A percentile compares a stretch with the other conserved stretches of the same genome.
Conservation (phyloP, 1,140 invertebrate species). For the Microplitis mediator region DNA sequence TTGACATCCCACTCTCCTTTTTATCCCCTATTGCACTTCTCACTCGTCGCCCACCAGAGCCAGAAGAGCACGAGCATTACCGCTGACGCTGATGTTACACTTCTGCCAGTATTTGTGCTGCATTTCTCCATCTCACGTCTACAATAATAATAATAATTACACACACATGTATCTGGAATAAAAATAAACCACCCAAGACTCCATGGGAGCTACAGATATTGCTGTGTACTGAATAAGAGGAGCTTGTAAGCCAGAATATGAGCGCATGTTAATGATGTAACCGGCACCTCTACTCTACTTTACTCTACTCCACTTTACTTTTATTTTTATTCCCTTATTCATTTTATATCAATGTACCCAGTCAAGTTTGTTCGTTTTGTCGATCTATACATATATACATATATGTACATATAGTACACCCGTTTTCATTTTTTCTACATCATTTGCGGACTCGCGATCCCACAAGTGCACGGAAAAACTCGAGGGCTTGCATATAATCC, state of each 20-base stretch:
- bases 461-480: conserved; percentile 1
- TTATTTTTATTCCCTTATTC: background rate
- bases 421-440: conserved; percentile 64
- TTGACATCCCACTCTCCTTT: conserved; percentile 51
- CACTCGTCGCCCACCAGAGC: background rate
- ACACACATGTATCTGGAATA: background rate
- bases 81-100: background rate
- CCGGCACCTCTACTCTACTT: background rate
- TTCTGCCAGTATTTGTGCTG: background rate
- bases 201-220: too few species aligned
- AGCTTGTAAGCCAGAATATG: conserved; percentile 46
- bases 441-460: conserved; percentile 53
- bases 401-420: conserved; percentile 9
- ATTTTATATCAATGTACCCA: background rate
- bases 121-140: too few species aligned
- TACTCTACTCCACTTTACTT: background rate
- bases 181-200: background rate
- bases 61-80: background rate
- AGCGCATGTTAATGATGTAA: conserved; percentile 61
- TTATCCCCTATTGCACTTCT: background rate
- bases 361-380: background rate
- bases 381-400: background rate
- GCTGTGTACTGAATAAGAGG: conserved; percentile 2
- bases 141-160: too few species aligned
- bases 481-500: too few species aligned